Evolutionary conservation across 2,888 invertebrate species (phyloP), one percentile per base, ranked within the genome.

Genomic region (Mesodorylaimus sp.): DNA sequence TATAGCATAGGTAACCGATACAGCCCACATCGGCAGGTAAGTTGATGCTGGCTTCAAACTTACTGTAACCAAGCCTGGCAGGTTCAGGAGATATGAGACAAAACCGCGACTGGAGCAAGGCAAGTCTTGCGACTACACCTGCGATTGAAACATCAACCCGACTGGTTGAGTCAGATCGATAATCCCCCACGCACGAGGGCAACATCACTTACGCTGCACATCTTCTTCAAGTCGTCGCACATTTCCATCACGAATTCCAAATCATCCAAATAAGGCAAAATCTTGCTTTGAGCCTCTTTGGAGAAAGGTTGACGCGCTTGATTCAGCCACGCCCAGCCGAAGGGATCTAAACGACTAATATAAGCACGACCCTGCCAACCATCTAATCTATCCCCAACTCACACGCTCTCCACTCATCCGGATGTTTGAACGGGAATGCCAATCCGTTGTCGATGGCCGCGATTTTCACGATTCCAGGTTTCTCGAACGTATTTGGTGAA

Each of bases 381-480:
- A 32, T 32, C 32, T 10, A 32, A 32, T 13, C 10, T 13, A 32
- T 32, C 16, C 32, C 32, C 16, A 19, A 68, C 69, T 67, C 58
- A 74, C 74, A 99, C 29, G 95, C 91, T 57, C 97, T 78, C 97
- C 97, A 99, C 53, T 93, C 93, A 73, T 99, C 95, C 0, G 97
- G 97, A 72, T 99, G 97, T 68, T 99, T 99, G 72, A 89, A 99
- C 3, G 97, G 97, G 71, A 99, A 99, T 38, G 97, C 95, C 56
- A 99, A 73, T 3, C 97, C 97, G 73, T 99, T 99, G 74, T 99
- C 76, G 61, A 97, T 99, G 50, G 97, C 97, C 21, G 95, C 93
- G 58, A 97, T 81, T 57, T 79, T 79, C 32, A 95, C 80, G 58
- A 81, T 81, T 3, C n/a, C n/a, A n/a, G n/a, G n/a, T n/a, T n/a